These are phyloP conservation scores for Gambelia wislizenii DNA, from an alignment of 2,797 vertebrate species.

Conservation along the genomic window DNA sequence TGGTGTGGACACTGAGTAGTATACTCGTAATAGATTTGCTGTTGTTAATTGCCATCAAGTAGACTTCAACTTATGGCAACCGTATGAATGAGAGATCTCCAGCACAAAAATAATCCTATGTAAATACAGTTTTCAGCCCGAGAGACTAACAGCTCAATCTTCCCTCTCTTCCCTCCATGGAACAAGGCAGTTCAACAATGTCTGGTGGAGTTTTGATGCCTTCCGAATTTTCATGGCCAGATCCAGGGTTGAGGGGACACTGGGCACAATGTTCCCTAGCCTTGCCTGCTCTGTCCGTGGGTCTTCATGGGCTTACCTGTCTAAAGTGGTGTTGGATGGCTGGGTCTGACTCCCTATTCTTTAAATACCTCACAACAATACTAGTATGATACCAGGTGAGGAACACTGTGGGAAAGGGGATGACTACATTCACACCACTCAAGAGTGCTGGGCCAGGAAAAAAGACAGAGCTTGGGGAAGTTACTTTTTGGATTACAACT, in stretches of 20 bases:
- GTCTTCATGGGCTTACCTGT: neutral
- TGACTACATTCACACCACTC: neutral
- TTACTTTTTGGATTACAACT: neutral
- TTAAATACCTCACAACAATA: neutral
- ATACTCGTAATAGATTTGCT: too few species aligned
- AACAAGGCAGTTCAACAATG: too few species aligned
- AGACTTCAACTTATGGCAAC: too few species aligned
- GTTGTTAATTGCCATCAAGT: too few species aligned
- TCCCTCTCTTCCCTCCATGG: too few species aligned
- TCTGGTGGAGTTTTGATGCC: too few species aligned
- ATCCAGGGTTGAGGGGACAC: neutral
- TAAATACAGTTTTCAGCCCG: too few species aligned
- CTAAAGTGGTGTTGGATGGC: neutral
- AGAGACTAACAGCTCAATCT: too few species aligned
- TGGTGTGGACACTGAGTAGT: too few species aligned
- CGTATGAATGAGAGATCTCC: too few species aligned
- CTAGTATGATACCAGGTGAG: neutral
- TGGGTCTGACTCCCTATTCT: neutral
- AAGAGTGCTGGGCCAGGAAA: neutral
- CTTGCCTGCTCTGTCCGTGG: too few species aligned
- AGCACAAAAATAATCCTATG: too few species aligned
- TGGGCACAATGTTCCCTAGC: neutral
- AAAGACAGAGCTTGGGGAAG: neutral
- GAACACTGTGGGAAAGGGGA: neutral
- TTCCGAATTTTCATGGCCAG: neutral